Base-by-base conservation (phyloP, 1,140 invertebrate genomes). In the Ceratoteleas bidentatus region DNA sequence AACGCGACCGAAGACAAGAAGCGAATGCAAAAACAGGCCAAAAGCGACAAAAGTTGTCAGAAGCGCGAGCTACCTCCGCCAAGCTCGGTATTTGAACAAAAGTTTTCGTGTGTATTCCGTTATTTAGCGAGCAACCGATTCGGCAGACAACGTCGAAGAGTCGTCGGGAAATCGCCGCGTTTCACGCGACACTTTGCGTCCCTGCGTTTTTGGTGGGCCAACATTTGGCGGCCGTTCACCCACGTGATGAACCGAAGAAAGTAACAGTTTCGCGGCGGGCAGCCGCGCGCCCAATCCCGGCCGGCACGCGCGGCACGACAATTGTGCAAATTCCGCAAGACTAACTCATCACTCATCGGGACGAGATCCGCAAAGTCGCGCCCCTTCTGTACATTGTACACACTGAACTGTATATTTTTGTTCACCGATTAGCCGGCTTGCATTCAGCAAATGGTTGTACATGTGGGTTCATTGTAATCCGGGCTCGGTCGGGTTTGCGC, bases 91-190 rank as follows among this genome's bases (percentile, higher is more conserved):
- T 80, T 80, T 77, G 73, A 72, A 81, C 47, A 75, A n/a, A n/a
- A n/a, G 74, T 80, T 81, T 76, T 34, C 69, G 77, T 84, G 73
- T 78, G 81, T 74, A 81, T 84, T 84, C 81, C 70, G 74, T 81
- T 84, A 70, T n/a, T n/a, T n/a, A n/a, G n/a, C n/a, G n/a, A n/a
- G n/a, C n/a, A n/a, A n/a, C n/a, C n/a, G n/a, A 77, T 74, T 80
- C 52, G 38, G 38, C 9, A 74, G 10, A 79, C 65, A 77, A 77
- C 77, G 72, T 36, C n/a, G n/a, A n/a, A n/a, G 76, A 83, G 72
- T 79, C 73, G 81, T 80, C 76, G 80, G 73, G 69, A 80, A 84
- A 84, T 81, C 77, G 65, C 58, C 64, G 54, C 49, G 64, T 72
- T 81, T 81, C 74, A 69, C 69, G 82, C 70, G 75, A 78, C 77